Base-by-base conservation (phyloP, 2,113 vertebrate species). In the Limanda limanda region DNA sequence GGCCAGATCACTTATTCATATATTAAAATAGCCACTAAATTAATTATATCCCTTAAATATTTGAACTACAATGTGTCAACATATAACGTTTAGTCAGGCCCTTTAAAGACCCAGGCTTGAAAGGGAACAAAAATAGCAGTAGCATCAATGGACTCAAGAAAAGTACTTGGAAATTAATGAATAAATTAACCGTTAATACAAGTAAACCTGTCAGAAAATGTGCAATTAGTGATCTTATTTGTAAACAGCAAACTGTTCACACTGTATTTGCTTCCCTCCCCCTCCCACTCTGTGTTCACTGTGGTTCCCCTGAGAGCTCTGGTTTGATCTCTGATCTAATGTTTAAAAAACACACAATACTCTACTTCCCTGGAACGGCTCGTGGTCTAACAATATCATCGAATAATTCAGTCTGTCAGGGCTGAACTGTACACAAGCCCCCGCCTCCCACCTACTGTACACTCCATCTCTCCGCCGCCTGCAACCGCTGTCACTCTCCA, bases 251-350 rank as follows among this genome's bases (percentile, higher is more conserved):
- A 35, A 7, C 9, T 59, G 9, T 52, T 20, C 27, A 67, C 47
- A 67, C 27, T 21, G 15, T 45, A 20, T 51, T n/a, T 14, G 2
- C 37, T 23, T 59, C 27, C 57, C 27, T 51, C 59, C 56, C 40
- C 18, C 6, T 37, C 23, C 17, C 47, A 17, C n/a, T 6, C 55
- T 35, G 21, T 54, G 59, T 76, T 48, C 47, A 63, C 18, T 20
- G 27, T 18, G 68, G 23, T 24, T 63, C 24, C 47, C 61, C 52
- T 15, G 63, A 52, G 27, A 56, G 72, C 47, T 52, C 45, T 11
- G 9, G 20, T 74, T 77, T 82, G 15, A 81, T 59, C 71, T 76
- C 69, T 76, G 55, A 64, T 79, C 68, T 51, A 18, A 75, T 61
- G 57, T 73, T 64, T 61, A 37, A 69, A 77, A 64, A 62, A 11